phyloP scores from a whole-genome alignment of 2,113 vertebrate species.

The Barbus barbus region DNA sequence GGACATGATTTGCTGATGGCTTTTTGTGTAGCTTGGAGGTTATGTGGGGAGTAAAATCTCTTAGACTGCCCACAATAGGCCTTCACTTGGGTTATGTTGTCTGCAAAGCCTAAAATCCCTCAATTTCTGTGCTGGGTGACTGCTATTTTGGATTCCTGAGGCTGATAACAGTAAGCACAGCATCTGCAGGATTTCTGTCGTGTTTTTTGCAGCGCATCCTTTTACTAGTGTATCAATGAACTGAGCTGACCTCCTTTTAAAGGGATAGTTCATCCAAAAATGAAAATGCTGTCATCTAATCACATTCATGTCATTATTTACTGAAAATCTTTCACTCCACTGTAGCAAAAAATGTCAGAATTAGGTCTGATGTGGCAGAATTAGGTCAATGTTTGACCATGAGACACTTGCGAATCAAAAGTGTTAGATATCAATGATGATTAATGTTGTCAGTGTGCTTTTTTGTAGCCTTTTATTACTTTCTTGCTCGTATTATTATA shows the following conservation, averaged over 20 bases:
- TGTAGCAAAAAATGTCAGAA: background rate
- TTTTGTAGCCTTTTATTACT: background rate
- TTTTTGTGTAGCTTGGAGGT: slow-evolving; percentile 24
- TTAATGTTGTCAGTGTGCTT: background rate
- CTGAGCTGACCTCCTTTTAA: slow-evolving; percentile 23
- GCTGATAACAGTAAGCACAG: background rate
- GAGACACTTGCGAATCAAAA: background rate
- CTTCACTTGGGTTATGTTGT: background rate
- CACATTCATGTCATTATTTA: background rate
- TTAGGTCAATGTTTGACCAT: background rate
- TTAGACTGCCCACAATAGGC: background rate
- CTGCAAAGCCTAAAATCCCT: background rate
- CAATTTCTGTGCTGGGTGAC: background rate
- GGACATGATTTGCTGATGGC: slow-evolving; percentile 31
- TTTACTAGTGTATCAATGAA: slow-evolving; percentile 3
- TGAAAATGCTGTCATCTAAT: background rate
- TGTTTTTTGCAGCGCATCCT: background rate
- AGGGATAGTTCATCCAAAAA: background rate
- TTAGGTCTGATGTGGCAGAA: slow-evolving; percentile 1
- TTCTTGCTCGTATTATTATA: background rate
- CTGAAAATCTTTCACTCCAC: background rate
- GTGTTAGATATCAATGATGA: background rate
- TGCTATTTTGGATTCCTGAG: slow-evolving; percentile 14
- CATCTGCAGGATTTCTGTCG: background rate
- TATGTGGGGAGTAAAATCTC: slow-evolving; percentile 17